A percentile compares a stretch with the other conserved stretches of the same genome.
These are phyloP conservation scores for Ochropleura plecta DNA, from an alignment of 2,888 invertebrate species.

Conservation along the genomic window DNA sequence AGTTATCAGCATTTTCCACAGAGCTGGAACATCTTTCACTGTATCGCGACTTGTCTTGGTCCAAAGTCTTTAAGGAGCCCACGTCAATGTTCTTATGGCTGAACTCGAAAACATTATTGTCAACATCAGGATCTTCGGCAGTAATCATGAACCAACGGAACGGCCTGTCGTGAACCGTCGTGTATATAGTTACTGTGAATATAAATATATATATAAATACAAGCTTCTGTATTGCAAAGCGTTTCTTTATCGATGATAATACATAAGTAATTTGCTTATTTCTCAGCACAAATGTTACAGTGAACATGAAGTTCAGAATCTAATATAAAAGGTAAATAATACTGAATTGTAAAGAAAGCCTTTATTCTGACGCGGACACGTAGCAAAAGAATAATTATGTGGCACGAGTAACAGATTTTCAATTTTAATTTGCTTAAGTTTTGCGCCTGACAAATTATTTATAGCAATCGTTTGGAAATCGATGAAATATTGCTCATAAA, in stretches of 20 bases:
- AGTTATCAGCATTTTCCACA: constrained; percentile 84
- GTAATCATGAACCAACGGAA: constrained; percentile 88
- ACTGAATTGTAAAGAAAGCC: too few species aligned
- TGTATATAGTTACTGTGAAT: constrained; percentile 75
- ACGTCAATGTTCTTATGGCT: constrained; percentile 74
- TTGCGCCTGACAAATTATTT: constrained; percentile 25
- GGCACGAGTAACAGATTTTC: not conserved
- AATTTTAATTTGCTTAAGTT: not conserved
- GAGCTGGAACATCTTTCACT: constrained; percentile 83
- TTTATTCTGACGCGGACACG: too few species aligned
- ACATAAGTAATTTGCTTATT: too few species aligned
- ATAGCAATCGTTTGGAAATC: constrained; percentile 15
- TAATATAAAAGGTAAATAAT: too few species aligned
- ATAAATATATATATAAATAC: not conserved
- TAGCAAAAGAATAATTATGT: constrained; percentile 30
- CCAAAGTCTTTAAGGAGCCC: constrained; percentile 83
- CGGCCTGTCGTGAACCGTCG: constrained; percentile 70
- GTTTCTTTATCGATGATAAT: too few species aligned
- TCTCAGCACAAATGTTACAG: too few species aligned
- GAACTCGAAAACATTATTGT: constrained; percentile 73
- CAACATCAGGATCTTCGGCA: constrained; percentile 83
- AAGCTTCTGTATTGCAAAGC: too few species aligned
- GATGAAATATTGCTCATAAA: not conserved
- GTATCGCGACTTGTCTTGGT: constrained; percentile 78
- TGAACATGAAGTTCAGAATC: too few species aligned